Evolutionary conservation across 1,140 invertebrate species (phyloP).

Genomic region (Saccostrea cuccullata): DNA sequence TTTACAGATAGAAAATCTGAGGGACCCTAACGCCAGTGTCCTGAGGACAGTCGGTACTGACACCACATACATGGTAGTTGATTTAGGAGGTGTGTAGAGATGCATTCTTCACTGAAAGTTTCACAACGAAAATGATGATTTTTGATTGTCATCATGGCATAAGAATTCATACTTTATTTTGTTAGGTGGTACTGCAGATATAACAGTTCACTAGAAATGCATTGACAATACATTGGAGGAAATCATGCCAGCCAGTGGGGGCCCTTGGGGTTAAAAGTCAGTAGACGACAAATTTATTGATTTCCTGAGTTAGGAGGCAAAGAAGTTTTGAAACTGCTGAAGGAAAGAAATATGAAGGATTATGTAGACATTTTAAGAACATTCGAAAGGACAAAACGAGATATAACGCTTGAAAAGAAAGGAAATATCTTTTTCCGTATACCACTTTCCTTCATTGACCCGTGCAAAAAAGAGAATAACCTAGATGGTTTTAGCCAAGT

Average conservation of each 20-base stretch:
- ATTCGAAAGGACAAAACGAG: slow-evolving; percentile 17
- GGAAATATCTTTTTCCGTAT: background rate
- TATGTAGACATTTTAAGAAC: slow-evolving; percentile 38
- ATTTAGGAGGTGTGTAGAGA: slow-evolving; percentile 67
- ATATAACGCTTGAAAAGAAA: background rate
- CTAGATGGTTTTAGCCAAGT: background rate
- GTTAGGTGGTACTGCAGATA: slow-evolving; percentile 58
- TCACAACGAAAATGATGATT: background rate
- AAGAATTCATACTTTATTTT: no score
- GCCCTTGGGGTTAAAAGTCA: slow-evolving; percentile 55
- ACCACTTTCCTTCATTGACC: background rate
- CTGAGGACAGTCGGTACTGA: slow-evolving; percentile 50
- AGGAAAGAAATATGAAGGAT: slow-evolving; percentile 45
- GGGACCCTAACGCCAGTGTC: background rate
- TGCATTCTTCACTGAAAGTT: no score
- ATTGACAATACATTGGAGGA: slow-evolving; percentile 43
- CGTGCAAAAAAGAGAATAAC: background rate
- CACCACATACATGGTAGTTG: slow-evolving; percentile 68
- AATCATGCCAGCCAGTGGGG: slow-evolving; percentile 53
- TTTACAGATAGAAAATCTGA: background rate
- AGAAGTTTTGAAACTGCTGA: slow-evolving; percentile 32
- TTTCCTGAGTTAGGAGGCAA: slow-evolving; percentile 44
- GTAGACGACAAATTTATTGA: slow-evolving; percentile 49
- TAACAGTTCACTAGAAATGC: slow-evolving; percentile 51
- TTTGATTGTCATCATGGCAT: background rate